Evolutionary conservation across 2,888 invertebrate species (phyloP), one percentile per base, ranked within the genome.

Genomic region (Synergus umbraculus): DNA sequence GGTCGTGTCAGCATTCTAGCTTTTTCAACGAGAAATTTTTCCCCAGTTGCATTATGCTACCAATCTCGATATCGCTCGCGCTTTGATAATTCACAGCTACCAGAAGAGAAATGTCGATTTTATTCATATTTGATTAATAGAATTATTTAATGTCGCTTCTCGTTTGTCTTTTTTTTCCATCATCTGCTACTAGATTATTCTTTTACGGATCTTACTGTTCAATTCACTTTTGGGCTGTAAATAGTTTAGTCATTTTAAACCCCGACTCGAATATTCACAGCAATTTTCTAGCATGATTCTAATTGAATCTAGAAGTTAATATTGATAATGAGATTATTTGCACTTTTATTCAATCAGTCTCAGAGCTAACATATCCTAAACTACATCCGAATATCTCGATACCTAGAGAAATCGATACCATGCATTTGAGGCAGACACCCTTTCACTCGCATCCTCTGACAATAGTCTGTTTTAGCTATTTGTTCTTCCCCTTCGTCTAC

Each of bases 351-450:
- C 54, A 54, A n/a, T 9, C 4, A 8, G 7, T 3, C n/a, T n/a
- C 5, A n/a, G n/a, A 41, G 12, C 7, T n/a, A 43, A 66, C 2
- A 43, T 9, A 43, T 43, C 9, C 10, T 29, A 29, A 44, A 64
- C 76, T 73, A 43, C 79, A 78, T 79, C 76, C 66, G 76, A 76
- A 81, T 80, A 78, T 46, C 82, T 78, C 79, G 49, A 69, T 82
- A 82, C 84, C 82, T 85, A 79, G 83, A 81, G 81, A 83, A 87
- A 89, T 89, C 89, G 87, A 89, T 89, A 89, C 86, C 84, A 84
- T 78, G 66, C 79, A 79, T 81, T 82, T 82, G 85, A 83, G 66
- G 66, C 84, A 49, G 79, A 83, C 83, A 83, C 83, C 82, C 85
- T 87, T 87, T 86, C 85, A 86, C 87, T 86, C 85, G 82, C 83